Percentiles rank a stretch among this genome's conserved stretches.
These are phyloP conservation scores for Leucophenga maculata DNA, from an alignment of 2,888 invertebrate genomes.

Conservation along the genomic window DNA sequence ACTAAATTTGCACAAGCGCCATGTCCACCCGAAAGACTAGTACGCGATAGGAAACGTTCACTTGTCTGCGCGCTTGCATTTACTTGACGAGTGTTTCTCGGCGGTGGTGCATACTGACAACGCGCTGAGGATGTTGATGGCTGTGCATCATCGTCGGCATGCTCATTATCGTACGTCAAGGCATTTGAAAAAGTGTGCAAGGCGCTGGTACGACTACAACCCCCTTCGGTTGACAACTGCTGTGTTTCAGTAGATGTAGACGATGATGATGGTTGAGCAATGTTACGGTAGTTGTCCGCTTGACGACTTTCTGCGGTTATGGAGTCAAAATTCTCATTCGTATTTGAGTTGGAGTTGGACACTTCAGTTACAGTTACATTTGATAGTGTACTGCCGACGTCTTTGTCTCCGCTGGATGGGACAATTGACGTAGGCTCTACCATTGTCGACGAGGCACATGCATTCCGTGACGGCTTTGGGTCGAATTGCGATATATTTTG, in stretches of 20 bases:
- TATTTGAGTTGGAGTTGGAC: conserved; percentile 66
- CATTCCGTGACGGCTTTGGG: conserved; percentile 38
- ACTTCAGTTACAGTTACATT: conserved; percentile 53
- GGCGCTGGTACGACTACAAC: conserved; percentile 65
- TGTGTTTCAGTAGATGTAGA: conserved; percentile 35
- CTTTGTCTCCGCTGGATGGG: conserved; percentile 19
- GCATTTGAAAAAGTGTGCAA: conserved; percentile 38
- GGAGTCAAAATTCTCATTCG: conserved; percentile 62
- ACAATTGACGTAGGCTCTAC: conserved; percentile 43
- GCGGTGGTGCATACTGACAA: conserved; percentile 66
- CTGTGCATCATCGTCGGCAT: conserved; percentile 55
- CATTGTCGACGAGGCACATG: conserved; percentile 44
- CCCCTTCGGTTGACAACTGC: conserved; percentile 40
- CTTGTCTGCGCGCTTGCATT: conserved; percentile 68
- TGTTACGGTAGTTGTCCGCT: conserved; percentile 36
- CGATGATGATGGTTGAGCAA: conserved; percentile 42
- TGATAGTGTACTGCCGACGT: conserved; percentile 1
- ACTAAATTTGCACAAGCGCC: conserved; percentile 2
- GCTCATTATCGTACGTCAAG: conserved; percentile 33
- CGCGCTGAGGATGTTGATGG: conserved; percentile 69
- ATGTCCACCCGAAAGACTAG: conserved; percentile 27
- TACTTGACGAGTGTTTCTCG: conserved; percentile 61
- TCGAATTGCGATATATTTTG: conserved; percentile 40
- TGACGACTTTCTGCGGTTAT: conserved; percentile 51
- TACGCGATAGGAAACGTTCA: conserved; percentile 61